Percentiles rank a stretch among this genome's conserved stretches.
Conservation (phyloP, 2,797 vertebrate genomes). For the Enteromius afrohamiltoni region DNA sequence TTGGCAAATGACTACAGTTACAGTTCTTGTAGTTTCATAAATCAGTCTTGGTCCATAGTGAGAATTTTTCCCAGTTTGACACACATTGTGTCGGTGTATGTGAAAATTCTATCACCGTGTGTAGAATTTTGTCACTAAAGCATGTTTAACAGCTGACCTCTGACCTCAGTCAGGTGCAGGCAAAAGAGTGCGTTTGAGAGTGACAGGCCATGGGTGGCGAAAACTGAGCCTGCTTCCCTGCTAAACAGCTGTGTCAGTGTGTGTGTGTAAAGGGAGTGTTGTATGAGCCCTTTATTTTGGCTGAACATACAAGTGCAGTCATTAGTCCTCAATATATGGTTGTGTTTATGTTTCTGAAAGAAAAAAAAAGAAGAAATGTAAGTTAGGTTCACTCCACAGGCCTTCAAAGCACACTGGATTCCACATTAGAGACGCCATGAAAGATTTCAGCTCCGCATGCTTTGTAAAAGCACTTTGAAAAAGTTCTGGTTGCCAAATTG, state of each 20-base stretch:
- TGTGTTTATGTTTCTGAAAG: neutral
- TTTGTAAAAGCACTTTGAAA: neutral
- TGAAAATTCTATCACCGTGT: conserved; percentile 48
- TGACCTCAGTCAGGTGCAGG: conserved; percentile 77
- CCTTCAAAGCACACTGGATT: conserved; percentile 51
- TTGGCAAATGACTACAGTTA: neutral
- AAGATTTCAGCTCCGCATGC: neutral
- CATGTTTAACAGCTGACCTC: conserved; percentile 74
- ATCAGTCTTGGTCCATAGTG: neutral
- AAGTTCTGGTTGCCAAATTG: neutral
- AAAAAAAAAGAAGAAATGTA: neutral
- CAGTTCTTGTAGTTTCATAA: neutral
- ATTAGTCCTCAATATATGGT: neutral
- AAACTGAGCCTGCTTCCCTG: conserved; percentile 73
- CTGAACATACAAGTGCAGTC: conserved; percentile 16
- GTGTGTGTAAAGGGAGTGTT: conserved; percentile 55
- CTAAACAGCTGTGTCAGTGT: conserved; percentile 74
- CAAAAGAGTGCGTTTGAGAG: conserved; percentile 74
- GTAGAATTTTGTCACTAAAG: conserved; percentile 65
- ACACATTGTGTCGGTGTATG: conserved; percentile 53
- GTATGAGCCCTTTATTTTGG: conserved; percentile 45
- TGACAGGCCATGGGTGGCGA: conserved; percentile 71
- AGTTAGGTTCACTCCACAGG: neutral
- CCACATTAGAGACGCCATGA: conserved; percentile 61
- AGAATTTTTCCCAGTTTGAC: conserved; percentile 36